phyloP scores from a whole-genome alignment of 2,113 vertebrate genomes.

The Neolamprologus caudopunctatus region DNA sequence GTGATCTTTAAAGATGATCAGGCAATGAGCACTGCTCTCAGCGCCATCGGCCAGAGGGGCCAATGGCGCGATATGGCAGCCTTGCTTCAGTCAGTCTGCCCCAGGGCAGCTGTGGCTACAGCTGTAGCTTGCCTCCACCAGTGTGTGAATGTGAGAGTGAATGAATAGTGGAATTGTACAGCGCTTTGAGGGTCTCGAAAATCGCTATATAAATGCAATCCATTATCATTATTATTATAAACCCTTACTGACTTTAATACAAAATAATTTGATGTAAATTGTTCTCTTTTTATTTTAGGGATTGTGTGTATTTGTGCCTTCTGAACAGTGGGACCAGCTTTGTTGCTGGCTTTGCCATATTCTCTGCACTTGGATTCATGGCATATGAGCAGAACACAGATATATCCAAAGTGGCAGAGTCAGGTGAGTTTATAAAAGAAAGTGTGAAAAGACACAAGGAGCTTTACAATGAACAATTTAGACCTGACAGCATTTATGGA shows the following conservation, averaged over 20 bases:
- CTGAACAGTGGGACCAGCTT: constrained; percentile 93
- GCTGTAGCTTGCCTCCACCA: neutral
- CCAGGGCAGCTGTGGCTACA: neutral
- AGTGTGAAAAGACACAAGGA: neutral
- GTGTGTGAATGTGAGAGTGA: neutral
- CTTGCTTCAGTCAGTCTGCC: neutral
- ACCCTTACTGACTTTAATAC: neutral
- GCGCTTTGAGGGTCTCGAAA: neutral
- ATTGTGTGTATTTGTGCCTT: constrained; percentile 85
- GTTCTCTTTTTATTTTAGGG: constrained; percentile 61
- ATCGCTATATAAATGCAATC: neutral
- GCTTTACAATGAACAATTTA: neutral
- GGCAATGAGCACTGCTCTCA: neutral
- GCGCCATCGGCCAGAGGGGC: neutral
- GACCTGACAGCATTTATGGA: neutral
- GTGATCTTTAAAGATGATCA: neutral
- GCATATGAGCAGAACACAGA: constrained; percentile 77
- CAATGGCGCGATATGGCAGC: neutral
- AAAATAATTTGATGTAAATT: neutral
- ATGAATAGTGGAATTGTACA: neutral
- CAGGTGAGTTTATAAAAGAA: constrained; percentile 63
- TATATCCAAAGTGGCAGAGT: constrained; percentile 84
- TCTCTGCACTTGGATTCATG: constrained; percentile 90
- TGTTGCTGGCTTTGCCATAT: constrained; percentile 89
- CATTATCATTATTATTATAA: neutral